These are phyloP conservation scores for Arctopsyche grandis DNA, from an alignment of 1,140 invertebrate genomes.

Conservation along the genomic window DNA sequence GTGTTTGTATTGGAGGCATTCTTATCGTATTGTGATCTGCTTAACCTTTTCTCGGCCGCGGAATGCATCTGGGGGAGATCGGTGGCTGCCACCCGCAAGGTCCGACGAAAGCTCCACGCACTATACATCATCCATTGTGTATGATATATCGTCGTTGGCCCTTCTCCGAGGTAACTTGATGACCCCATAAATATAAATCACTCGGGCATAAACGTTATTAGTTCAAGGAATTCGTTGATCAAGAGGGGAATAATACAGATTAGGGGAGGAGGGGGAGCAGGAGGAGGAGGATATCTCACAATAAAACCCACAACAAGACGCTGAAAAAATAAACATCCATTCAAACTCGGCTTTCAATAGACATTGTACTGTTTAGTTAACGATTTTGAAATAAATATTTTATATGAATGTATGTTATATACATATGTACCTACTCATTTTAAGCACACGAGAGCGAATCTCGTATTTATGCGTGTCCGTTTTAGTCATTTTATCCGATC, in stretches of 20 bases:
- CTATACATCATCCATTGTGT: slow-evolving; percentile 32
- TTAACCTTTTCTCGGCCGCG: neutral
- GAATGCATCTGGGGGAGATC: slow-evolving; percentile 12
- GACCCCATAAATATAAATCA: slow-evolving; percentile 42
- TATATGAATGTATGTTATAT: no score
- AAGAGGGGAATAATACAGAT: slow-evolving; percentile 8
- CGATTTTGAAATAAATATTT: no score
- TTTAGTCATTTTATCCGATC: no score
- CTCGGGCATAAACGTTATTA: slow-evolving; percentile 32
- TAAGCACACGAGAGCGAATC: no score
- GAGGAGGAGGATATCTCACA: no score
- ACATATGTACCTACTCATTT: no score
- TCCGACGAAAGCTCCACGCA: slow-evolving; percentile 9
- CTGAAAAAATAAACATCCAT: neutral
- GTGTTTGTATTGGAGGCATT: neutral
- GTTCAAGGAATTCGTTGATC: slow-evolving; percentile 34
- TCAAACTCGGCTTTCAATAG: neutral
- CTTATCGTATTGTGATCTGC: slow-evolving; percentile 6
- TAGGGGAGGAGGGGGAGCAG: no score
- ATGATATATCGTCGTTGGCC: slow-evolving; percentile 24
- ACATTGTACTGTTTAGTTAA: no score
- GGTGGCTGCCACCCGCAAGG: slow-evolving; percentile 32
- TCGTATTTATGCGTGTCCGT: no score
- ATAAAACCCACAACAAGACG: neutral
- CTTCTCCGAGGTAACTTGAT: slow-evolving; percentile 29